Evolutionary conservation across 2,888 invertebrate genomes (phyloP), one percentile per base, ranked within the genome.

Genomic region (Prosapia bicincta): DNA sequence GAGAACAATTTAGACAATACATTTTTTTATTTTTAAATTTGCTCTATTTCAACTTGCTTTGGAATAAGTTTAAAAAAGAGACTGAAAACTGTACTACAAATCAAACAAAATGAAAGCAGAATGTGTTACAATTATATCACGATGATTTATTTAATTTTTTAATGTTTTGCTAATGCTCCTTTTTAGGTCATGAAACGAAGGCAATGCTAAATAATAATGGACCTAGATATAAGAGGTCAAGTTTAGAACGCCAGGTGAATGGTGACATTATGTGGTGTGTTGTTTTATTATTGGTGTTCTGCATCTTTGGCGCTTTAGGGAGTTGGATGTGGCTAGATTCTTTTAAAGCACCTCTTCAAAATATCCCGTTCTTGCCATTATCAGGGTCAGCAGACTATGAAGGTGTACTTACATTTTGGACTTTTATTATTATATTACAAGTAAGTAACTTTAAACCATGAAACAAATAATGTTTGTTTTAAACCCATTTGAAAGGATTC

Each of bases 151-250:
- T n/a, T n/a, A n/a, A n/a, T n/a, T n/a, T n/a, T n/a, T n/a, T n/a
- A n/a, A n/a, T n/a, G n/a, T n/a, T n/a, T n/a, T n/a, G n/a, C n/a
- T n/a, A n/a, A n/a, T n/a, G n/a, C 54, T 3, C 54, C 76, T 76
- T 82, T 84, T 32, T 84, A 89, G 95, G 98, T 76, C 96, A 96
- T 85, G 98, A 99, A 87, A 98, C 98, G 20, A 99, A 99, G 86
- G 96, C 98, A 23, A 96, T 98, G 96, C 89, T 98, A 78, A 99
- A 98, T 86, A 98, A 98, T 85, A 95, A 96, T 80, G 96, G 97
- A 66, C 97, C 97, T 77, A 90, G 97, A 68, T 96, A 94, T 86
- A 98, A 97, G 86, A 90, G 97, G 81, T 97, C 97, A 74, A 92
- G 92, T 79, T 87, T 99, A 81, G 98, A 99, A 85, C 90, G 92